These are phyloP conservation scores for Caenorhabditis brenneri DNA, from an alignment of 1,140 invertebrate genomes.

Conservation along the genomic window DNA sequence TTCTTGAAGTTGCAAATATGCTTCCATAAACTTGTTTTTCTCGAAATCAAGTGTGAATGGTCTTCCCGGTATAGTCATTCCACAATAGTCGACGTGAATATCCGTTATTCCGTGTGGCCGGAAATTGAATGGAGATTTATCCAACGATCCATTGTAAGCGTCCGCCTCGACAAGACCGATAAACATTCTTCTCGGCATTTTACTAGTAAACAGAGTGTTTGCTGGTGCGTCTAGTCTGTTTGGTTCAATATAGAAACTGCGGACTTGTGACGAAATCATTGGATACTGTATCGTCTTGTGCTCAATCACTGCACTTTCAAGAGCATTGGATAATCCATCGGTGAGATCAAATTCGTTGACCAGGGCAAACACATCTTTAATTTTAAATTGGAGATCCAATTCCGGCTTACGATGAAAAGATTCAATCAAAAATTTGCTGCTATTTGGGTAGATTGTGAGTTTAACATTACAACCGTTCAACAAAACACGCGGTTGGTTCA, in stretches of 20 bases:
- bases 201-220: background rate
- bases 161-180: background rate
- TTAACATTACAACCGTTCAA: background rate
- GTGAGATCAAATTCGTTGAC: background rate
- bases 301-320: background rate
- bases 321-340: background rate
- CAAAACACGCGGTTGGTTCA: background rate
- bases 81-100: background rate
- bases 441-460: background rate
- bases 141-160: background rate
- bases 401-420: background rate
- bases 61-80: background rate
- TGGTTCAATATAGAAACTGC: background rate
- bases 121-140: background rate
- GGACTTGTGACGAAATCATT: background rate
- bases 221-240: background rate
- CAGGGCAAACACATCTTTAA: background rate
- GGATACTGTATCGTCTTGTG: background rate
- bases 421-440: background rate
- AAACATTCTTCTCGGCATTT: background rate
- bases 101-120: background rate
- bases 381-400: background rate
- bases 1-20: background rate
- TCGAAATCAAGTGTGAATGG: background rate
- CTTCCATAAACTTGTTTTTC: background rate